Base-by-base conservation (phyloP, 2,888 invertebrate genomes). In the Dicyrtomina minuta region DNA sequence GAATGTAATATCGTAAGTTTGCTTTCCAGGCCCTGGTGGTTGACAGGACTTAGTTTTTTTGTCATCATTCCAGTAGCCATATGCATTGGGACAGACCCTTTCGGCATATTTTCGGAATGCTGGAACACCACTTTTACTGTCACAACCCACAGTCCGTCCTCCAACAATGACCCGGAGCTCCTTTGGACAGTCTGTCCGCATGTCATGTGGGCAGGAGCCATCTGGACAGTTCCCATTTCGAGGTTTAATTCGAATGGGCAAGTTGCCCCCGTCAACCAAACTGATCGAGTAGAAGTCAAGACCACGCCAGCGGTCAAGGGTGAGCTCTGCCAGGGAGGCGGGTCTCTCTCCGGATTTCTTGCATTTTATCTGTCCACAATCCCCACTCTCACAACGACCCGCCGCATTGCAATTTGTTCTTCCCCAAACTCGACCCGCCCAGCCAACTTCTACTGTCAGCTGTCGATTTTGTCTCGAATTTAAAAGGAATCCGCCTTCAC, bases 41-140 rank as follows among this genome's bases (percentile, higher is more conserved):
- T 20, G 49, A n/a, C 49, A 46, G 4, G 8, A 15, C 5, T 15
- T 6, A 6, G 49, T 46, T 15, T 46, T 46, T 6, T 5, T 46
- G 49, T 46, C n/a, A 46, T 46, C 49, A n/a, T 46, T 46, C 49
- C 49, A 46, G 17, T 10, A 46, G 8, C 49, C 49, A 15, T 46
- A 46, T 6, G 49, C 49, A 6, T 46, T 15, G 10, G 49, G 49
- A n/a, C 49, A 46, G 4, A 46, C 49, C 8, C n/a, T 6, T 15
- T 46, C 17, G 8, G n/a, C 49, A 46, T 46, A 46, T 5, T 46
- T 5, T 15, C 49, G 8, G 8, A 6, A 46, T 6, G 10, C 5
- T 20, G 15, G 8, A 6, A 15, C n/a, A 6, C 49, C 49, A 20
- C n/a, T 20, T 10, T 46, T 46, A n/a, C 49, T 46, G n/a, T 6